Evolutionary conservation across 2,113 vertebrate species (phyloP).

Genomic region (Alligator sinensis): DNA sequence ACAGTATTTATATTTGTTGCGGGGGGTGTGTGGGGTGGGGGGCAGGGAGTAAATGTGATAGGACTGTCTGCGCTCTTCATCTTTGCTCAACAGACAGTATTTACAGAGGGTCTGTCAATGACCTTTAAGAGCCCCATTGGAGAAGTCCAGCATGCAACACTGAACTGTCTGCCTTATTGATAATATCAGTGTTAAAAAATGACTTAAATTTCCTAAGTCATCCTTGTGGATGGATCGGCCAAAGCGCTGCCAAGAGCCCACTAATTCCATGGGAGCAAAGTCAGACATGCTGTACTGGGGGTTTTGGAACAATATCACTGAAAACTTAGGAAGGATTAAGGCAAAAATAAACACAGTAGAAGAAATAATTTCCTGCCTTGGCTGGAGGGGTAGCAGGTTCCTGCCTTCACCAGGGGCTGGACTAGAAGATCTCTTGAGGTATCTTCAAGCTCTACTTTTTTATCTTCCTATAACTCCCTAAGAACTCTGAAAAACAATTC

Average conservation of each 20-base stretch:
- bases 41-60: background rate
- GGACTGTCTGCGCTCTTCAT: background rate
- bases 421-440: no score
- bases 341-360: background rate
- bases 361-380: background rate
- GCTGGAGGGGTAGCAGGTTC: no score
- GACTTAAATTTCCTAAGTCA: conserved; percentile 45
- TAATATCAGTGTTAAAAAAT: conserved; percentile 30
- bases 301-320: background rate
- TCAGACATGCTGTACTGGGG: no score
- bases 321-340: background rate
- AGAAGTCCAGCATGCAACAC: background rate
- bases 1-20: background rate
- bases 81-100: background rate
- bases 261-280: background rate
- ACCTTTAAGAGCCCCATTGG: background rate
- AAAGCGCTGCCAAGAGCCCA: background rate
- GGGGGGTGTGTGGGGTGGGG: no score
- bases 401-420: no score
- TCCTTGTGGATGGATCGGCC: background rate
- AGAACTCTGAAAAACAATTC: background rate
- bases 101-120: background rate
- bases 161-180: conserved; percentile 33
- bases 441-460: no score
- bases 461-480: no score